A percentile compares a stretch with the other conserved stretches of the same genome.
These are phyloP conservation scores for Stictonetta naevosa DNA, from an alignment of 2,113 vertebrate species.

Conservation along the genomic window DNA sequence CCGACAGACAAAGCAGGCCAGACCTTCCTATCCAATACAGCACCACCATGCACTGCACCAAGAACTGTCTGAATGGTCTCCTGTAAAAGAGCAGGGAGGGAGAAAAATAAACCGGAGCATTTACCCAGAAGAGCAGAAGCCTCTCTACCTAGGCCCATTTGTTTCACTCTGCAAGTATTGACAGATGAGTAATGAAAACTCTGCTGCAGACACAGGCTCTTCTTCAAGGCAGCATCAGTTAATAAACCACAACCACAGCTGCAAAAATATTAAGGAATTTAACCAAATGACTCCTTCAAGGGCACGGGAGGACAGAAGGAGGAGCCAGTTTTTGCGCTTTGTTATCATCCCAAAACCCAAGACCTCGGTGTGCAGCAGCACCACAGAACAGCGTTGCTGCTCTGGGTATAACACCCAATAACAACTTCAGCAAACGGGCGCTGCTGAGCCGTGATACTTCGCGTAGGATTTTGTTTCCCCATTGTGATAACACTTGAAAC, in stretches of 20 bases:
- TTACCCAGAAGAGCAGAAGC: not conserved
- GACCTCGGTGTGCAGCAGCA: not conserved
- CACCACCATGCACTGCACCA: not conserved
- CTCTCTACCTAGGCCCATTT: constrained; percentile 31
- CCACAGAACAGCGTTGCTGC: not conserved
- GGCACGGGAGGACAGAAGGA: constrained; percentile 4
- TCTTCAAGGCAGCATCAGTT: constrained; percentile 57
- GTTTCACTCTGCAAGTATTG: constrained; percentile 48
- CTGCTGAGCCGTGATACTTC: not conserved
- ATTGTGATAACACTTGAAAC: not conserved
- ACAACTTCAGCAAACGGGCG: not conserved
- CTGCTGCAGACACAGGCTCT: constrained; percentile 29
- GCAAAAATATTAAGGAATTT: constrained; percentile 65
- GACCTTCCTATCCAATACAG: not conserved
- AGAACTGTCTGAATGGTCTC: not conserved
- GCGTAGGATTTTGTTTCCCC: not conserved
- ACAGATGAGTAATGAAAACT: constrained; percentile 66
- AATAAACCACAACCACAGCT: constrained; percentile 63
- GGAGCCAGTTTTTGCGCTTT: not conserved
- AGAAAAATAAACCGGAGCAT: not conserved
- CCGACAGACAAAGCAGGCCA: not conserved
- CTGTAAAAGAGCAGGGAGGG: not conserved
- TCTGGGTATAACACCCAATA: not conserved
- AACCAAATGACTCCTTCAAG: constrained; percentile 45
- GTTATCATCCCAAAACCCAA: constrained; percentile 13